A percentile compares a stretch with the other conserved stretches of the same genome.
Conservation (phyloP, 1,140 invertebrate species). For the Lucilia cuprina region DNA sequence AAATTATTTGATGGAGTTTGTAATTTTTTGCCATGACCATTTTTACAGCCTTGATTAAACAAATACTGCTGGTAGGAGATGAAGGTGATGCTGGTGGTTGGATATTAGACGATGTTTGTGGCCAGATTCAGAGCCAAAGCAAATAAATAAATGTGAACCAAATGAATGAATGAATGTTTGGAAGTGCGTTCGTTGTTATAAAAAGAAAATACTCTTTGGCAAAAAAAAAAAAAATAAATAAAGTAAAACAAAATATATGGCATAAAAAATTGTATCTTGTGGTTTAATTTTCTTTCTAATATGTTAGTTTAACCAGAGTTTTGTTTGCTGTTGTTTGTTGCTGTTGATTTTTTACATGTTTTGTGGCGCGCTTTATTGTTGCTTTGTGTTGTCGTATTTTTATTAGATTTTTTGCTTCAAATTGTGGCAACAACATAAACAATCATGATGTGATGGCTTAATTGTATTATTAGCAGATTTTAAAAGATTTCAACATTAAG, state of each 20-base stretch:
- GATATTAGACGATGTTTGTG: too few species aligned
- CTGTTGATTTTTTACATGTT: neutral
- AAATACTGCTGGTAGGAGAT: neutral
- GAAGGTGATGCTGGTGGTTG: neutral
- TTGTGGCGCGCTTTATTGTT: neutral
- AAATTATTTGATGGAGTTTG: neutral
- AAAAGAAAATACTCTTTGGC: neutral
- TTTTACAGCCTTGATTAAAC: neutral
- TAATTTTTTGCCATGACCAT: neutral
- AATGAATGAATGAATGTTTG: too few species aligned
- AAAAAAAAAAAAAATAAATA: neutral
- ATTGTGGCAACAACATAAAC: neutral
- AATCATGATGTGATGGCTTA: constrained; percentile 1
- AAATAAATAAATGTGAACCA: neutral
- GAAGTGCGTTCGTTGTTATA: neutral
- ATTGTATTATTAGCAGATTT: constrained; percentile 15
- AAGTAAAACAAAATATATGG: too few species aligned
- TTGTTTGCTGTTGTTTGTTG: neutral
- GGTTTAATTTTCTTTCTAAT: neutral
- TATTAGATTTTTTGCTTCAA: neutral
- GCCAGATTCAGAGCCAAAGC: neutral
- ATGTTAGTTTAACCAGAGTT: neutral
- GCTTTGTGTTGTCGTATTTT: neutral
- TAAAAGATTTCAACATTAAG: neutral
- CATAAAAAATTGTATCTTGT: neutral